Evolutionary conservation across 2,888 invertebrate species (phyloP), one percentile per base, ranked within the genome.

Genomic region (Carpatolechia fugitivella): DNA sequence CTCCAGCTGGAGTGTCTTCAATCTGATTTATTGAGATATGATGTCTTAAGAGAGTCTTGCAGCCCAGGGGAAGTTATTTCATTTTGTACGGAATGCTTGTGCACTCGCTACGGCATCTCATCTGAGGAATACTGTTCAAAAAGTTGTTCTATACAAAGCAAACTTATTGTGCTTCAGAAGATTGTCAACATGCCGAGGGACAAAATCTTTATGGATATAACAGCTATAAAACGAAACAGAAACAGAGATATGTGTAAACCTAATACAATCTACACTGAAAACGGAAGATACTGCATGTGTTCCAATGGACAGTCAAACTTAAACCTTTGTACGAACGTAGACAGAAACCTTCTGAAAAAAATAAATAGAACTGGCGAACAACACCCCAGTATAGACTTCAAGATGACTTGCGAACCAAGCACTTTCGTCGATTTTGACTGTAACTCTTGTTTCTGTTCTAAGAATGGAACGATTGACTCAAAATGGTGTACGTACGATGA

Each of bases 401-500:
- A 74, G 5, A 61, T 56, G 1, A 61, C 72, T 10, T 89, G 89
- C 60, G 78, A 80, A 56, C 85, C 89, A 0, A 81, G 76, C 41
- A 82, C 83, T 1, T 82, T 85, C 56, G 70, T 89, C 0, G 78
- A 85, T 52, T 77, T 85, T 52, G 82, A 81, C 56, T 91, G 91
- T 56, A 90, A 91, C 54, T 80, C 80, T 0, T 91, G 90, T 59
- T 87, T 81, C 57, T 90, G 90, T 59, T 68, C 72, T 0, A 82
- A 81, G 63, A 63, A 68, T n/a, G 89, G 89, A 3, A 81, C 65
- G 38, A 71, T 88, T 36, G 82, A 89, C 59, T 74, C 74, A 0
- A 85, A 85, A 59, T 89, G 89, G 89, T 89, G 89, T 54, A 89
- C 89, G 0, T 75, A 78, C 13, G 89, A 89, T 38, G 82, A 89